phyloP scores from a whole-genome alignment of 2,797 vertebrate species.

The Anolis apletophallus region DNA sequence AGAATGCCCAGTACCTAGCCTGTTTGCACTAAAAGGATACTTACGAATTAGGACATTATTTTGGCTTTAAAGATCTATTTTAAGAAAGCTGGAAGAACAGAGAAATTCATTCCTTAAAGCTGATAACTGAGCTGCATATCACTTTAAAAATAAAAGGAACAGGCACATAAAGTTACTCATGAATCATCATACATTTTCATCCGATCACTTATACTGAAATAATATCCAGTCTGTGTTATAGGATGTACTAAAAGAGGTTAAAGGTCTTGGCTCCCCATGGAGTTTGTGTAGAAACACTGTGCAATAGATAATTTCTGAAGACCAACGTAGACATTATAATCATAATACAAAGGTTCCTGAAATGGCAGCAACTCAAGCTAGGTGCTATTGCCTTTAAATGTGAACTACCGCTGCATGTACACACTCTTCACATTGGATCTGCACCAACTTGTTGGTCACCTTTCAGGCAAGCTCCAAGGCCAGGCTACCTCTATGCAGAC shows the following conservation, averaged over 20 bases:
- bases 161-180: constrained; percentile 27
- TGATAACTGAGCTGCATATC: not conserved
- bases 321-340: not conserved
- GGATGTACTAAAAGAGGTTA: constrained; percentile 4
- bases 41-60: constrained; percentile 34
- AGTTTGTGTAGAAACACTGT: not conserved
- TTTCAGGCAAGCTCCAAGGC: not conserved
- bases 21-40: not conserved
- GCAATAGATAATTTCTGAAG: not conserved
- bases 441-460: not conserved
- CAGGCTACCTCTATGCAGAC: too few species aligned
- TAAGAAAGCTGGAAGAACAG: constrained; percentile 10
- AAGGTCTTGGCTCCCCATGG: not conserved
- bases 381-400: not conserved
- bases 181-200: not conserved
- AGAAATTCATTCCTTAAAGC: constrained; percentile 12
- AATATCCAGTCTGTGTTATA: not conserved
- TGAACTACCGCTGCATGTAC: too few species aligned
- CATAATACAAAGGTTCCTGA: not conserved
- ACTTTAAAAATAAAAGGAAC: constrained; percentile 5
- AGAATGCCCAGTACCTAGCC: not conserved
- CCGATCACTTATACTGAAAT: not conserved
- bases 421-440: not conserved
- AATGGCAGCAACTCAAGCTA: not conserved
- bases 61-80: constrained; percentile 13